Conservation (phyloP, 2,797 vertebrate genomes). For the Limnodromus scolopaceus region DNA sequence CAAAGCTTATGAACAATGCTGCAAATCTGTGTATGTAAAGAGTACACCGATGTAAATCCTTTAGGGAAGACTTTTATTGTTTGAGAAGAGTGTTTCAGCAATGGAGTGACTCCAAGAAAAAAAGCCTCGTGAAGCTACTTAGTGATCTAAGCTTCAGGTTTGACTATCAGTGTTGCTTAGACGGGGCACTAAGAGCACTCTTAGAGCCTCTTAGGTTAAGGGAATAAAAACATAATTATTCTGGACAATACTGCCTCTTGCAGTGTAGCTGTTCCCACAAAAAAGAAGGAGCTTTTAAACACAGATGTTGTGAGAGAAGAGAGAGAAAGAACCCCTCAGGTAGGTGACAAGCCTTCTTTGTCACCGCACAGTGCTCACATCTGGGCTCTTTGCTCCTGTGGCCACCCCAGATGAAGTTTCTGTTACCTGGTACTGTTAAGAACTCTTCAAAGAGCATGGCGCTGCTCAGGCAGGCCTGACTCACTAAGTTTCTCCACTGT, state of each 20-base stretch:
- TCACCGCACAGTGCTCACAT: fast-evolving
- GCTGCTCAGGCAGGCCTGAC: neutral
- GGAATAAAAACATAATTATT: slow-evolving; percentile 24
- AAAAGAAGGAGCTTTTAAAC: neutral
- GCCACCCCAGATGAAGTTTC: neutral
- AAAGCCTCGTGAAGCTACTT: slow-evolving; percentile 33
- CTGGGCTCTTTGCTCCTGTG: neutral
- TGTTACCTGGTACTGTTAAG: neutral
- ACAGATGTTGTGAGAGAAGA: neutral
- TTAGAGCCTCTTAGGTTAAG: slow-evolving; percentile 34
- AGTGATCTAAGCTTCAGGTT: slow-evolving; percentile 38
- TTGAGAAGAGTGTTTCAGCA: neutral
- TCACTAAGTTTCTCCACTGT: neutral
- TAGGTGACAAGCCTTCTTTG: neutral
- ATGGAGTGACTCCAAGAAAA: neutral
- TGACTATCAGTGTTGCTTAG: slow-evolving; percentile 30
- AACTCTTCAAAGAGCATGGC: neutral
- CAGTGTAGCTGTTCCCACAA: neutral
- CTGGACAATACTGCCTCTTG: neutral
- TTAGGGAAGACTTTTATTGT: neutral
- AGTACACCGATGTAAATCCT: neutral
- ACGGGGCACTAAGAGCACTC: slow-evolving; percentile 9
- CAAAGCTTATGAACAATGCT: neutral
- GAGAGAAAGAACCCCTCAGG: neutral
- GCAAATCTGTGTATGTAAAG: neutral